Evolutionary conservation across 2,888 invertebrate species (phyloP).

Genomic region (Homarus gammarus): DNA sequence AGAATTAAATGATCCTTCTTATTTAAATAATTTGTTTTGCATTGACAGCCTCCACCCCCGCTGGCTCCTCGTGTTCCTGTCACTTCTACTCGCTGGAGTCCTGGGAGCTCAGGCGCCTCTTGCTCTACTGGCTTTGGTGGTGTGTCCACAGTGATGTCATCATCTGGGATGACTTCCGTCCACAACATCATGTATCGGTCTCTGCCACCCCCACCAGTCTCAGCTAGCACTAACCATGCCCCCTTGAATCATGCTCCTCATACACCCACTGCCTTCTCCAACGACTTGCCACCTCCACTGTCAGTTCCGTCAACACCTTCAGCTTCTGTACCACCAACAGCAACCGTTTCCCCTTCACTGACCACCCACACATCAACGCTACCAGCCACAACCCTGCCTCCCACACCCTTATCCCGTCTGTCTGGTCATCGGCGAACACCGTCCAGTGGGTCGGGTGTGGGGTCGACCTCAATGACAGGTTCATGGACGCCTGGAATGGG

Average conservation of each 20-base stretch:
- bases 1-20: no score
- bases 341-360: background rate
- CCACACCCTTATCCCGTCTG: conserved; percentile 29
- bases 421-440: conserved; percentile 16
- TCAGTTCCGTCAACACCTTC: background rate
- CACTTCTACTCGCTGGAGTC: conserved; percentile 34
- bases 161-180: conserved; percentile 68
- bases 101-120: background rate
- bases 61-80: conserved; percentile 41
- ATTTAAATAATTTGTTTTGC: background rate
- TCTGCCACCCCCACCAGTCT: conserved; percentile 46
- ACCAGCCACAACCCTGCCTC: conserved; percentile 14
- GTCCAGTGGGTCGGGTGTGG: conserved; percentile 15
- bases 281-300: conserved; percentile 22
- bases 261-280: background rate
- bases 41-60: conserved; percentile 35
- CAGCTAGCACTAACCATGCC: background rate
- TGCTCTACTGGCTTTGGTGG: background rate
- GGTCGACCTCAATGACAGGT: conserved; percentile 41
- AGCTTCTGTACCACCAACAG: background rate
- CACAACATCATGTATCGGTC: conserved; percentile 74
- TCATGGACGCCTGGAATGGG: conserved; percentile 42
- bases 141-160: conserved; percentile 39
- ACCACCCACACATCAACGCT: background rate
- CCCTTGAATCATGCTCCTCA: conserved; percentile 9